A percentile compares a stretch with the other conserved stretches of the same genome.
Conservation (phyloP, 2,113 vertebrate species). For the Cebidichthys violaceus region DNA sequence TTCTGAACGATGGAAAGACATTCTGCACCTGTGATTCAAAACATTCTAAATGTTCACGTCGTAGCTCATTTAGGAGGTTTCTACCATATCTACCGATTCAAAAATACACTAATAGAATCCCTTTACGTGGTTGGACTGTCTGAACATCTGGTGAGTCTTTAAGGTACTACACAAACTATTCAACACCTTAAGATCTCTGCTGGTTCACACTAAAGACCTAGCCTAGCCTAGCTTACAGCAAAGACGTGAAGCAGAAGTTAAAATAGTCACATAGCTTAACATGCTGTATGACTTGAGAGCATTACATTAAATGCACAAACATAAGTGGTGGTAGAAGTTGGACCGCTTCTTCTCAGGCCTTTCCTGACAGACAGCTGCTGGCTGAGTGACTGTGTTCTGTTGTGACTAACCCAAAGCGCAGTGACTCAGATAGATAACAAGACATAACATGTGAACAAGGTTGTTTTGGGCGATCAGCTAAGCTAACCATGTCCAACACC, state of each 20-base stretch:
- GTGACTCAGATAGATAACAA: slow-evolving; percentile 28
- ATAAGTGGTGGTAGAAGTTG: too few species aligned
- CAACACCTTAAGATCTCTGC: not conserved
- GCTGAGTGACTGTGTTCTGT: not conserved
- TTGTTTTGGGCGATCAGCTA: not conserved
- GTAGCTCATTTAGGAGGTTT: not conserved
- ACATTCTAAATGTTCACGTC: not conserved
- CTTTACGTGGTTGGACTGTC: not conserved
- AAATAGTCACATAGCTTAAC: too few species aligned
- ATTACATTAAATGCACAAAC: not conserved
- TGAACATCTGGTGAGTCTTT: not conserved
- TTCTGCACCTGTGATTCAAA: not conserved
- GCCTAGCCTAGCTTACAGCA: not conserved
- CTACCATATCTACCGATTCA: not conserved
- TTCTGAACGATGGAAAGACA: not conserved
- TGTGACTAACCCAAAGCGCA: not conserved
- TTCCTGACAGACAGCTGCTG: not conserved
- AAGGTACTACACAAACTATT: not conserved
- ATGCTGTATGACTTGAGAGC: too few species aligned
- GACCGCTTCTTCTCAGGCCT: not conserved
- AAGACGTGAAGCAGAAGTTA: not conserved
- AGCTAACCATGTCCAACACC: not conserved
- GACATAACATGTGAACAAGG: slow-evolving; percentile 19
- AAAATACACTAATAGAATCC: not conserved
- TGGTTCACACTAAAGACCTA: not conserved